These are phyloP conservation scores for Diabrotica virgifera DNA, from an alignment of 1,140 invertebrate species.

Conservation along the genomic window DNA sequence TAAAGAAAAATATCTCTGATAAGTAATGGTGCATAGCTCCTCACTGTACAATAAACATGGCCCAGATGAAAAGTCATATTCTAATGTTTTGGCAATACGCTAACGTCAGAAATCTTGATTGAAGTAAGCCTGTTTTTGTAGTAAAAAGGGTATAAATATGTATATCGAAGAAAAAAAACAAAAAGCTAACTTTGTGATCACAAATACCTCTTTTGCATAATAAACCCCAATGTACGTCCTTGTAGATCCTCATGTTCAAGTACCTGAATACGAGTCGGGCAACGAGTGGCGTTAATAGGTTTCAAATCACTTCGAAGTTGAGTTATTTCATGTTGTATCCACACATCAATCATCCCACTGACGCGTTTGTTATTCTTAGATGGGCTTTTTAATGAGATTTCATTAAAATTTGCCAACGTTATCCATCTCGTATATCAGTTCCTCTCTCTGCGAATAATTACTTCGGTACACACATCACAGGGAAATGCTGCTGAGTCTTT, in stretches of 20 bases:
- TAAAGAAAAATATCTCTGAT: too few relatives aligned
- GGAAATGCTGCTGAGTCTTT: background rate
- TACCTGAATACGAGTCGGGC: background rate
- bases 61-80: too few relatives aligned
- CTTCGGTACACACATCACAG: conserved; percentile 13
- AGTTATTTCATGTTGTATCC: conserved; percentile 14
- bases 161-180: too few relatives aligned
- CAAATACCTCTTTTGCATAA: too few relatives aligned
- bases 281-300: conserved; percentile 15
- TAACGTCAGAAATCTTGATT: too few relatives aligned
- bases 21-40: too few relatives aligned
- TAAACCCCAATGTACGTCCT: background rate
- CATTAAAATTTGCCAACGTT: conserved; percentile 28
- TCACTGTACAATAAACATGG: too few relatives aligned
- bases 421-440: conserved; percentile 28
- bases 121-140: too few relatives aligned
- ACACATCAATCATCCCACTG: conserved; percentile 16
- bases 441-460: conserved; percentile 22
- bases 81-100: too few relatives aligned
- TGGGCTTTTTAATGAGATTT: conserved; percentile 29
- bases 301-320: conserved; percentile 14
- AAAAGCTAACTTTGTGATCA: too few relatives aligned
- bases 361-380: conserved; percentile 24
- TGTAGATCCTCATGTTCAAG: background rate
- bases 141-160: too few relatives aligned